These are phyloP conservation scores for Amphipyra berbera DNA, from an alignment of 2,888 invertebrate species.

Conservation along the genomic window DNA sequence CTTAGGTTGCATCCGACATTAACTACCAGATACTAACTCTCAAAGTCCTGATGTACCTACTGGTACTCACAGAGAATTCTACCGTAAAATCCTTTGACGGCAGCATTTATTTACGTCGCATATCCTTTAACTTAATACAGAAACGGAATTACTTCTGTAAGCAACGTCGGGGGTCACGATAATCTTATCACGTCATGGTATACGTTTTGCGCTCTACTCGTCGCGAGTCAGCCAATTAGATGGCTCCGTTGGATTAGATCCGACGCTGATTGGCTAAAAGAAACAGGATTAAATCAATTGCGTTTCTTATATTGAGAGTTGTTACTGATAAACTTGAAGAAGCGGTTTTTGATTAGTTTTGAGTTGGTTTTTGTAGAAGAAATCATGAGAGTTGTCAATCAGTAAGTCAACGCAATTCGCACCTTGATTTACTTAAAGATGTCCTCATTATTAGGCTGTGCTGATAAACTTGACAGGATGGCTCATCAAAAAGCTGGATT, in stretches of 20 bases:
- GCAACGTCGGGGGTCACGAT: constrained; percentile 3
- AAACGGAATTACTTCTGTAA: constrained; percentile 12
- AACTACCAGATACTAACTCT: too few species aligned
- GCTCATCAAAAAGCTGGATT: too few species aligned
- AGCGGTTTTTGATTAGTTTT: neutral
- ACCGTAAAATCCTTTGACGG: neutral
- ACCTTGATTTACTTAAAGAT: too few species aligned
- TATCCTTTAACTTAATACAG: neutral
- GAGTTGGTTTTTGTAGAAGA: neutral
- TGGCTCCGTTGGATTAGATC: constrained; percentile 36
- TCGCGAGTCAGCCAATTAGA: constrained; percentile 48
- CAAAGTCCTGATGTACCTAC: too few species aligned
- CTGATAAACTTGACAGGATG: too few species aligned
- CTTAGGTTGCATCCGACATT: too few species aligned
- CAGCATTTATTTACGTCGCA: neutral
- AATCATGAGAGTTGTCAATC: too few species aligned
- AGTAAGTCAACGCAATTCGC: too few species aligned
- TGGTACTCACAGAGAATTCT: neutral
- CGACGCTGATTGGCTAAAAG: constrained; percentile 34
- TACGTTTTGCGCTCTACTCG: constrained; percentile 14
- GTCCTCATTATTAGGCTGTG: too few species aligned
- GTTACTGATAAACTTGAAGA: constrained; percentile 2
- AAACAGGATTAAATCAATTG: constrained; percentile 35
- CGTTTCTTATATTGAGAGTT: constrained; percentile 1
- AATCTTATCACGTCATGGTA: constrained; percentile 29